These are phyloP conservation scores for Erithacus rubecula DNA, from an alignment of 2,797 vertebrate genomes.

Conservation along the genomic window DNA sequence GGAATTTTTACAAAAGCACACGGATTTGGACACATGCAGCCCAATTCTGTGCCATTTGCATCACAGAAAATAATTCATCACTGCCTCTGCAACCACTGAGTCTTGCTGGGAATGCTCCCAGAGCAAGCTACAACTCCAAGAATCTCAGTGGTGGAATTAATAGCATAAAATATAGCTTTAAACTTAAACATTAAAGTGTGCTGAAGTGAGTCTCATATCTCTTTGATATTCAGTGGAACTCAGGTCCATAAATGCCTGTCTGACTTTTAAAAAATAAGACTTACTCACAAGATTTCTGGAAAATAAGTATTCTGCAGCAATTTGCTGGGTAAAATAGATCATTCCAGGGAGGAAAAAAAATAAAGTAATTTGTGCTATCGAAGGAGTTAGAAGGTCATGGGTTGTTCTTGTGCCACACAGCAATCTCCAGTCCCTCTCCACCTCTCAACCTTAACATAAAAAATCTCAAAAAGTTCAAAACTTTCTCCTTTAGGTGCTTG, in stretches of 20 bases:
- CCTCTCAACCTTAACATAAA: not conserved
- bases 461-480: not conserved
- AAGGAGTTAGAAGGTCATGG: not conserved
- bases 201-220: not conserved
- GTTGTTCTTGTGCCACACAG: not conserved
- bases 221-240: not conserved
- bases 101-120: not conserved
- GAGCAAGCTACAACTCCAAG: not conserved
- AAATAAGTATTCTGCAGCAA: not conserved
- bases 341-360: not conserved
- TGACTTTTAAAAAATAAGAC: constrained; percentile 15
- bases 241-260: not conserved
- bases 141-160: not conserved
- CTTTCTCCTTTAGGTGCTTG: not conserved
- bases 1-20: not conserved
- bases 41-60: not conserved
- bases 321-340: not conserved
- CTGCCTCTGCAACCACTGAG: not conserved
- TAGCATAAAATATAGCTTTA: not conserved
- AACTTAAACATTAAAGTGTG: not conserved
- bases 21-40: not conserved
- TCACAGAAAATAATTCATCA: not conserved
- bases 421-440: not conserved
- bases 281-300: not conserved
- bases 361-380: not conserved